Evolutionary conservation across 2,113 vertebrate species (phyloP).

Genomic region (Irena cyanogastra): DNA sequence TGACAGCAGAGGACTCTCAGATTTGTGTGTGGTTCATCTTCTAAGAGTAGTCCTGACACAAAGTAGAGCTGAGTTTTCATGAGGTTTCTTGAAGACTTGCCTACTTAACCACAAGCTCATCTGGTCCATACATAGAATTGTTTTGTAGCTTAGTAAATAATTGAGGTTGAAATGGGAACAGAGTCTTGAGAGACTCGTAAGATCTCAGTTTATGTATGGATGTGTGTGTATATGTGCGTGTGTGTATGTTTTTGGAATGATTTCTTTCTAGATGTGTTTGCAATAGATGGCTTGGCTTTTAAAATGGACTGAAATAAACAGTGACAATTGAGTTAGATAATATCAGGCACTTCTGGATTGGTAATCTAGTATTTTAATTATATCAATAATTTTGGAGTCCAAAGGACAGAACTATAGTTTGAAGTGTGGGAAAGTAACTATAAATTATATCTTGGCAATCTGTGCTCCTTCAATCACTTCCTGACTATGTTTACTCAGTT

Average conservation of each 20-base stretch:
- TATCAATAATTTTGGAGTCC: slow-evolving; percentile 1
- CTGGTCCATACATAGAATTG: neutral
- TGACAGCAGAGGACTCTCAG: neutral
- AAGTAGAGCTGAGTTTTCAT: neutral
- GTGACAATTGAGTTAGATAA: neutral
- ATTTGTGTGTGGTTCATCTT: neutral
- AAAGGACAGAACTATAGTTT: neutral
- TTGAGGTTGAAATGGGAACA: neutral
- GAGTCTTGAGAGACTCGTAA: neutral
- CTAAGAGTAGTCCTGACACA: neutral
- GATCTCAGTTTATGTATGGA: neutral
- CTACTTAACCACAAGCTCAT: neutral
- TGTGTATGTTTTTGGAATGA: neutral
- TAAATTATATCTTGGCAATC: slow-evolving; percentile 25
- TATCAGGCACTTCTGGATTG: slow-evolving; percentile 3
- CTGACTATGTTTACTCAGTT: slow-evolving; percentile 33
- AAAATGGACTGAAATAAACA: neutral
- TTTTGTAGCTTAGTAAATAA: neutral
- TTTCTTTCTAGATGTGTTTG: neutral
- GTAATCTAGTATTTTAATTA: neutral
- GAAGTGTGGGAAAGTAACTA: slow-evolving; percentile 43
- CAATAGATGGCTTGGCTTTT: neutral
- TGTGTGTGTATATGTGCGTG: neutral
- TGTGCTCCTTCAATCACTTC: slow-evolving; percentile 29
- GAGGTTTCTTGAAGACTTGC: neutral